Evolutionary conservation across 2,888 invertebrate species (phyloP).

Genomic region (Pandemis heparana): DNA sequence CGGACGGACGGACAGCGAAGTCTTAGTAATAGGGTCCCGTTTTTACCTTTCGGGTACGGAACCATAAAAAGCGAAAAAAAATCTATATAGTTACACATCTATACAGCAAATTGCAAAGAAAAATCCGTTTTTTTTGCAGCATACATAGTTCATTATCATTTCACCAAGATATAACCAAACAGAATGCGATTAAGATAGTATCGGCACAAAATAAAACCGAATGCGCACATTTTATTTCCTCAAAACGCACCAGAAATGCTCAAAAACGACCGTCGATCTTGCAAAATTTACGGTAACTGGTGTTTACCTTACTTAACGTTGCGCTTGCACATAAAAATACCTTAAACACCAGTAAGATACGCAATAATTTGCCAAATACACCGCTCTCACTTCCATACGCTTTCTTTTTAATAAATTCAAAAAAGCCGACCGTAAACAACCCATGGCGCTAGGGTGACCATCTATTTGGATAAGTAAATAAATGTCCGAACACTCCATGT

Average conservation of each 20-base stretch:
- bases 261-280: neutral
- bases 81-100: no score
- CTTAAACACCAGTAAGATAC: slow-evolving; percentile 36
- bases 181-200: neutral
- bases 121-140: no score
- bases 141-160: neutral
- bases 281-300: slow-evolving; percentile 33
- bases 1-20: no score
- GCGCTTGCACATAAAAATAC: slow-evolving; percentile 37
- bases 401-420: slow-evolving; percentile 43
- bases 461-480: neutral
- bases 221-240: slow-evolving; percentile 3
- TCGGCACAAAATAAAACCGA: neutral
- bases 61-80: no score
- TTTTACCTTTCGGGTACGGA: no score
- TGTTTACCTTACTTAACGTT: slow-evolving; percentile 33
- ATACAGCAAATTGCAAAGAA: no score
- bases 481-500: no score
- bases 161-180: neutral
- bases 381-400: slow-evolving; percentile 36
- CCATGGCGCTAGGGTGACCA: slow-evolving; percentile 2
- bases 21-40: no score
- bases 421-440: slow-evolving; percentile 34
- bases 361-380: slow-evolving; percentile 40
- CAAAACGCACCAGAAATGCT: neutral